Percentiles rank a stretch among this genome's conserved stretches.
phyloP scores from a whole-genome alignment of 2,888 invertebrate genomes.

The Tyria jacobaeae region DNA sequence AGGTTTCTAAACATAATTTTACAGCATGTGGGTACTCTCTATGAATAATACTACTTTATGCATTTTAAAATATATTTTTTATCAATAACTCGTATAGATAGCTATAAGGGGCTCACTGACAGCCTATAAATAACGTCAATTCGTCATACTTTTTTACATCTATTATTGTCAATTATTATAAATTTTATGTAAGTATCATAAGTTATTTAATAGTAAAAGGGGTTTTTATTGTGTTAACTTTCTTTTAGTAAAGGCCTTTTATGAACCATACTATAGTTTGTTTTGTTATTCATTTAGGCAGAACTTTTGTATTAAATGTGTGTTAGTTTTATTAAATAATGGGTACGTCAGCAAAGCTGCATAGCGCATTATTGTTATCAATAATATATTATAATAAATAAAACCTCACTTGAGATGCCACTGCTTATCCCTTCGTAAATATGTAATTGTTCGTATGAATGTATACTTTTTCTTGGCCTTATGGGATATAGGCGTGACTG shows the following conservation, averaged over 20 bases:
- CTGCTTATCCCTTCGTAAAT: too few relatives aligned
- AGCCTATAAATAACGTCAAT: slow-evolving; percentile 69
- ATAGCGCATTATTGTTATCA: background rate
- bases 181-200: slow-evolving; percentile 51
- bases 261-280: slow-evolving; percentile 37
- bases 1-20: slow-evolving; percentile 51
- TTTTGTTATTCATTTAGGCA: slow-evolving; percentile 33
- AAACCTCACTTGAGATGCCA: too few relatives aligned
- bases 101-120: slow-evolving; percentile 58
- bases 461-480: too few relatives aligned
- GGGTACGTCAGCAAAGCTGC: background rate
- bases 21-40: slow-evolving; percentile 76
- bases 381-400: background rate
- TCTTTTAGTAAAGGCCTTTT: slow-evolving; percentile 37
- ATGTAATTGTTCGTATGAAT: too few relatives aligned
- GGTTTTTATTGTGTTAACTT: slow-evolving; percentile 45
- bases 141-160: slow-evolving; percentile 77
- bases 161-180: slow-evolving; percentile 69
- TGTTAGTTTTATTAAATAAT: slow-evolving; percentile 4
- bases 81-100: slow-evolving; percentile 67
- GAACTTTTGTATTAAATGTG: slow-evolving; percentile 6
- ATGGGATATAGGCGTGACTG: too few relatives aligned
- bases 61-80: slow-evolving; percentile 69
- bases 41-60: slow-evolving; percentile 64
- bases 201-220: slow-evolving; percentile 48